Evolutionary conservation across 2,888 invertebrate species (phyloP).

Genomic region (Orthonychiurus folsomi): DNA sequence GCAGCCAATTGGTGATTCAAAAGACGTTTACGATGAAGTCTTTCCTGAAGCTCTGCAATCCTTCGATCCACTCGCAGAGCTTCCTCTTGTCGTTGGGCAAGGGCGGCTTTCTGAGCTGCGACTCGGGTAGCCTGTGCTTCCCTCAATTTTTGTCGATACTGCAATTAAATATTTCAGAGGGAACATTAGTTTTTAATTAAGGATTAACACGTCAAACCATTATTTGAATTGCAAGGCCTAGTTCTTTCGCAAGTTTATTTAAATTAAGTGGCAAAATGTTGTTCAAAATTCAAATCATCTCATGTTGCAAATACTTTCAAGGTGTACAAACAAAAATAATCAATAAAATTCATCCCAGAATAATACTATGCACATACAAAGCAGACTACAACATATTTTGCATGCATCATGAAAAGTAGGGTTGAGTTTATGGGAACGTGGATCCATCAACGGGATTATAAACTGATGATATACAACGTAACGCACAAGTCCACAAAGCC

Average conservation of each 20-base stretch:
- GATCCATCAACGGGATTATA: background rate
- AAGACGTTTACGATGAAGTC: constrained; percentile 77
- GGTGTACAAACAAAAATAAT: background rate
- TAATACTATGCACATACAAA: no score
- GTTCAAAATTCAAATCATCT: no score
- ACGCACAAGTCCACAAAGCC: no score
- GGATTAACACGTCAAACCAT: no score
- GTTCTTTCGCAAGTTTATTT: no score
- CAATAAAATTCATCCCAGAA: background rate
- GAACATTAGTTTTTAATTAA: background rate
- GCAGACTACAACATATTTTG: no score
- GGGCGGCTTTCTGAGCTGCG: constrained; percentile 75
- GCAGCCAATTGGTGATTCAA: constrained; percentile 64
- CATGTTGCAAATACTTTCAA: no score
- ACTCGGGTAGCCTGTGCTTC: constrained; percentile 87
- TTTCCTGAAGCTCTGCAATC: constrained; percentile 85
- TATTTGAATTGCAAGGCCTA: no score
- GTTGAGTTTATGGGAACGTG: no score
- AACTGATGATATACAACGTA: background rate
- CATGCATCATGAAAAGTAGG: no score
- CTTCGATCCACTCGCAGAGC: constrained; percentile 84
- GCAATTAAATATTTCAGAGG: constrained; percentile 42
- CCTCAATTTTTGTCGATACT: constrained; percentile 94
- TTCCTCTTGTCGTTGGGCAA: constrained; percentile 82
- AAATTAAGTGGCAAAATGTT: no score